Percentiles rank a stretch among this genome's conserved stretches.
phyloP scores from a whole-genome alignment of 2,888 invertebrate genomes.

The Arenicola marina region DNA sequence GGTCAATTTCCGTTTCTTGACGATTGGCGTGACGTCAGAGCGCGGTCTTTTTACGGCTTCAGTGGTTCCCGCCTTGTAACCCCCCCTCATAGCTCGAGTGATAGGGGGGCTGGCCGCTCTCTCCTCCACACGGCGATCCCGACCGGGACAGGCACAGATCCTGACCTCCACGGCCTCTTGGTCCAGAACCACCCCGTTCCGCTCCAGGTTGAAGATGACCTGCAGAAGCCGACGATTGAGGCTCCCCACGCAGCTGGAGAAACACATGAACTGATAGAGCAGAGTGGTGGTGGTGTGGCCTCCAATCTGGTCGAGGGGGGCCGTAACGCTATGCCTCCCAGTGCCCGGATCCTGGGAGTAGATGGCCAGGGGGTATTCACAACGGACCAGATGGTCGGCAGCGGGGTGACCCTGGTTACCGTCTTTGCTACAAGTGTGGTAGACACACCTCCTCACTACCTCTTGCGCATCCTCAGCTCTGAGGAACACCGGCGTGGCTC shows the following conservation, averaged over 20 bases:
- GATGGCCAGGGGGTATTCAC: conserved; percentile 57
- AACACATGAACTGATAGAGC: conserved; percentile 67
- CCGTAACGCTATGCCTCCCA: conserved; percentile 66
- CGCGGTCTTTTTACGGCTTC: too few species aligned
- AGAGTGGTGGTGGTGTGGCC: conserved; percentile 57
- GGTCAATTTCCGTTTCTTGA: too few species aligned
- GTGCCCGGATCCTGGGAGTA: conserved; percentile 66
- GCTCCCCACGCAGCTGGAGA: conserved; percentile 77
- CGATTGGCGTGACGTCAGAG: too few species aligned
- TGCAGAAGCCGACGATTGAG: conserved; percentile 76
- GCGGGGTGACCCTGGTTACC: conserved; percentile 57
- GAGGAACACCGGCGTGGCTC: conserved; percentile 72
- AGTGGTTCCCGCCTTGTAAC: too few species aligned
- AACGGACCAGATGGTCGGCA: conserved; percentile 50
- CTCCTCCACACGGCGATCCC: conserved; percentile 67
- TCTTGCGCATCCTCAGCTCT: conserved; percentile 71
- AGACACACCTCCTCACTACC: conserved; percentile 72
- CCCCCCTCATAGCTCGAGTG: too few species aligned
- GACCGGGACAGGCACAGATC: conserved; percentile 79
- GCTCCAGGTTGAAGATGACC: conserved; percentile 42
- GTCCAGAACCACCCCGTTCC: conserved; percentile 65
- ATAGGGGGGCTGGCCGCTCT: conserved; percentile 58
- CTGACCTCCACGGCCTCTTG: conserved; percentile 73
- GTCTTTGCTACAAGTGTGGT: conserved; percentile 66
- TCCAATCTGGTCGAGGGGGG: conserved; percentile 67